Evolutionary conservation across 1,140 invertebrate genomes (phyloP).

Genomic region (Orussus abietinus): DNA sequence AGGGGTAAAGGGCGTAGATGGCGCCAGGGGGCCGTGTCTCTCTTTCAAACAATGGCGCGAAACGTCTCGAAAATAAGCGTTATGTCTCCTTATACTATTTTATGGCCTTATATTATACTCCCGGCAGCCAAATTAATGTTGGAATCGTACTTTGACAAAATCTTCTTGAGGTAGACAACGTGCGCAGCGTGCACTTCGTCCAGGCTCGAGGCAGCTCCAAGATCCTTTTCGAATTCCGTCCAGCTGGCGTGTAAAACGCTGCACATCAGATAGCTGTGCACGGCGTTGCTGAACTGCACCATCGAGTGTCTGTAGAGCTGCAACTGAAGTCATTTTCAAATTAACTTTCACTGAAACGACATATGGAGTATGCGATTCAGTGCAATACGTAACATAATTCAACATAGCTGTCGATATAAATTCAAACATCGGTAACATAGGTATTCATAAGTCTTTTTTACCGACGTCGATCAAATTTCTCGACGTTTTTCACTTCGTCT

Average conservation of each 20-base stretch:
- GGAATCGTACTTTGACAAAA: slow-evolving; percentile 55
- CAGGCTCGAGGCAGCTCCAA: slow-evolving; percentile 60
- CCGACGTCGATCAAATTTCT: no score
- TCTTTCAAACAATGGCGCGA: slow-evolving; percentile 10
- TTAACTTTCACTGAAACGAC: no score
- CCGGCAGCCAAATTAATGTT: slow-evolving; percentile 3
- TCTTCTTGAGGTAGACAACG: slow-evolving; percentile 67
- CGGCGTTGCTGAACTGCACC: slow-evolving; percentile 66
- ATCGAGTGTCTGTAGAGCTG: slow-evolving; percentile 69
- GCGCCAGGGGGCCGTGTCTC: background rate
- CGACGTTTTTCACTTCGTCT: no score
- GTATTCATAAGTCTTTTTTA: no score
- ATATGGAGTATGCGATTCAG: no score
- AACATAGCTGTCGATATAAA: no score
- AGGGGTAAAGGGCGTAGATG: background rate
- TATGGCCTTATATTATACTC: no score
- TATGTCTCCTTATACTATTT: slow-evolving; percentile 1
- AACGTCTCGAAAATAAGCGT: slow-evolving; percentile 4
- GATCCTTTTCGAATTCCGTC: slow-evolving; percentile 64
- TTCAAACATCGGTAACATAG: no score
- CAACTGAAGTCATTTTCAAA: slow-evolving; percentile 36
- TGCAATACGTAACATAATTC: no score
- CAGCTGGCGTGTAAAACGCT: slow-evolving; percentile 68
- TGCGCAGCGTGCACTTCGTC: slow-evolving; percentile 68
- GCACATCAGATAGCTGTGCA: slow-evolving; percentile 69